Evolutionary conservation across 2,888 invertebrate genomes (phyloP), one percentile per base, ranked within the genome.

Genomic region (Eilema caniola): DNA sequence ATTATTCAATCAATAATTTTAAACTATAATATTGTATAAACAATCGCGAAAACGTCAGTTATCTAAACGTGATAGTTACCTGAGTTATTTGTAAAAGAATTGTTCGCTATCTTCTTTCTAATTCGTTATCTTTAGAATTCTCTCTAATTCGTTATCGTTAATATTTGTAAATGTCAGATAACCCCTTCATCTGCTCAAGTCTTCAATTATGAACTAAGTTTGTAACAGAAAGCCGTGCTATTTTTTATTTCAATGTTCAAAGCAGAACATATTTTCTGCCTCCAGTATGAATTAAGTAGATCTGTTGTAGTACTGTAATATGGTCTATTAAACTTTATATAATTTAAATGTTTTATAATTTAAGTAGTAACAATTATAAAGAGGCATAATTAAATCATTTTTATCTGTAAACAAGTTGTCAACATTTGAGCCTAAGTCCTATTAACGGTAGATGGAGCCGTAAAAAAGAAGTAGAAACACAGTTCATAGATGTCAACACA

Each of bases 301-400:
- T 81, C 82, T 81, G 76, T 74, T 70, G 53, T 61, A 66, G 16
- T 60, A 68, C 12, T 77, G 71, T 71, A 70, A 62, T 65, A 70
- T 82, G 83, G 81, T 82, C 83, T 81, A 82, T 78, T 74, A 68
- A 65, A 72, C 75, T 79, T 83, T 83, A 76, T 83, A 77, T 80
- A 80, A 74, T 83, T 80, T 77, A 80, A 83, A 75, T 76, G 79
- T 79, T 76, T 81, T 82, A 84, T 86, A 77, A 53, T 89, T 86
- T 90, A 90, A 90, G 89, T 90, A 90, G 89, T 87, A 86, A 89
- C 88, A 89, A 89, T 89, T 89, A 84, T 86, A 85, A 85, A 83
- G 88, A 90, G 89, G 91, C 91, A 92, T 90, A 90, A 90, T 88
- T 86, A 77, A 47, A 83, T 78, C 61, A 72, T 77, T 70, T 82